Evolutionary conservation across 2,888 invertebrate genomes (phyloP).

Genomic region (Trissolcus brochymenae): DNA sequence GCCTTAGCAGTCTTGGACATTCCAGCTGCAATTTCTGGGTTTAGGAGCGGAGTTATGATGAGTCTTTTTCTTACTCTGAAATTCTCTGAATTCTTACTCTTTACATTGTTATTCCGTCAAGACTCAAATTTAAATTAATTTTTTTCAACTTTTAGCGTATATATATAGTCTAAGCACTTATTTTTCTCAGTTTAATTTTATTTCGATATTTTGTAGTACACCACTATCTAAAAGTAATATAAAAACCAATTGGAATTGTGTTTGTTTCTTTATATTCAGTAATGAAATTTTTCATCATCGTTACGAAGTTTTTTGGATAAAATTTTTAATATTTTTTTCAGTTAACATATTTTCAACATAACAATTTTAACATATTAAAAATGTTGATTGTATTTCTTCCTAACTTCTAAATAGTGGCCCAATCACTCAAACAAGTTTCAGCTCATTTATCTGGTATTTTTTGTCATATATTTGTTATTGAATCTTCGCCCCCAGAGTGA

Average conservation of each 20-base stretch:
- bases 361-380: neutral
- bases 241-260: neutral
- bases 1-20: constrained; percentile 24
- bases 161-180: too few relatives aligned
- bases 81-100: too few relatives aligned
- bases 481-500: too few relatives aligned
- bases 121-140: too few relatives aligned
- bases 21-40: constrained; percentile 19
- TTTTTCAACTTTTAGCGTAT: too few relatives aligned
- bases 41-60: constrained; percentile 2
- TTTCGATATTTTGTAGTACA: too few relatives aligned
- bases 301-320: neutral
- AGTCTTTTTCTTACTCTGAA: too few relatives aligned
- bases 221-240: neutral
- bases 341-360: too few relatives aligned
- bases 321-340: neutral
- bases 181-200: too few relatives aligned
- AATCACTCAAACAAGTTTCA: neutral
- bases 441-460: too few relatives aligned
- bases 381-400: neutral
- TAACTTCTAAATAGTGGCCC: neutral
- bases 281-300: neutral
- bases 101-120: too few relatives aligned
- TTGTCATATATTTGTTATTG: too few relatives aligned
- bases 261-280: neutral